A percentile compares a stretch with the other conserved stretches of the same genome.
These are phyloP conservation scores for Nixonia krombeini DNA, from an alignment of 1,140 invertebrate species.

Conservation along the genomic window DNA sequence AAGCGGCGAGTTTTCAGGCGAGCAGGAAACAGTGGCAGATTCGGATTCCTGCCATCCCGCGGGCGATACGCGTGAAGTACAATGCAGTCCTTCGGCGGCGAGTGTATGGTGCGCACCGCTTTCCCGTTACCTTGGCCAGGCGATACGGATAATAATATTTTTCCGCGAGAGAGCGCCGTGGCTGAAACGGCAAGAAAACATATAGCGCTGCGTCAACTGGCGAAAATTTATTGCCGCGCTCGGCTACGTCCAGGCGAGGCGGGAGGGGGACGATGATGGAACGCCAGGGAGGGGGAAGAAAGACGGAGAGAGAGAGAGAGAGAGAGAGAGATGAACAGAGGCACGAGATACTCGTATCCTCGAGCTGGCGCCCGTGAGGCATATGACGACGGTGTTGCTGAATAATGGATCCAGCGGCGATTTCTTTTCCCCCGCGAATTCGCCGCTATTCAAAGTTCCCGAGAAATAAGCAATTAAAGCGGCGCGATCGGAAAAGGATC, in stretches of 20 bases:
- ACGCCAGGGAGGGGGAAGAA: conserved; percentile 13
- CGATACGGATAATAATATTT: conserved; percentile 46
- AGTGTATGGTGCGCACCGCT: conserved; percentile 28
- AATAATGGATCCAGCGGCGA: conserved; percentile 48
- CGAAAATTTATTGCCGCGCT: conserved; percentile 42
- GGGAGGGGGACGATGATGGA: conserved; percentile 7
- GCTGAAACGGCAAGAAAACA: conserved; percentile 46
- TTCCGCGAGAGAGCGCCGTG: conserved; percentile 39
- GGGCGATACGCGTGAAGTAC: conserved; percentile 12
- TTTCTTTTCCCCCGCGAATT: conserved; percentile 45
- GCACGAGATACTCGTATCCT: neutral
- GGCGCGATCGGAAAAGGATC: conserved; percentile 43
- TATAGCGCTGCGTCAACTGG: conserved; percentile 41
- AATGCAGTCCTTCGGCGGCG: conserved; percentile 23
- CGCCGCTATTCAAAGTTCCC: conserved; percentile 49
- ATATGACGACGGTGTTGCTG: conserved; percentile 36
- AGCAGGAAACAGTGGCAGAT: too few relatives aligned
- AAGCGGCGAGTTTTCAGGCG: too few relatives aligned
- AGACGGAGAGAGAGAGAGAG: conserved; percentile 17
- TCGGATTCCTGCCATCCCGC: neutral
- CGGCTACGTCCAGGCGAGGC: neutral
- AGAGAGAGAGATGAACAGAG: conserved; percentile 5
- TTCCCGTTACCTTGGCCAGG: conserved; percentile 37
- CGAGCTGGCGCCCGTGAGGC: conserved; percentile 25
- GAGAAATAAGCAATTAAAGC: conserved; percentile 56